Evolutionary conservation across 1,140 invertebrate genomes (phyloP), one percentile per base, ranked within the genome.

Genomic region (Ceratina calcarata): DNA sequence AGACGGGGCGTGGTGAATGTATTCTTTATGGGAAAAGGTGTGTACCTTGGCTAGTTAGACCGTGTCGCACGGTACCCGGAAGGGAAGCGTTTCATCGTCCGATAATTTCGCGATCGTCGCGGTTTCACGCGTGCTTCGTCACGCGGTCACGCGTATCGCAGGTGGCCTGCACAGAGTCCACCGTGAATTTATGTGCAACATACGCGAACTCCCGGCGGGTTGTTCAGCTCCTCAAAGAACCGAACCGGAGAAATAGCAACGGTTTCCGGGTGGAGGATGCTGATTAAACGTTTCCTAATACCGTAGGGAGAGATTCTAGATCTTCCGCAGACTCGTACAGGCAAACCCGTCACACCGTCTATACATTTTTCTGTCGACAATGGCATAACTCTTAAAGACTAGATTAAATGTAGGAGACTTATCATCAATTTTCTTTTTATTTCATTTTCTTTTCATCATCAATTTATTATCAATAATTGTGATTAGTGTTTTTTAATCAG

Each of bases 131-230:
- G 76, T 78, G 69, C 76, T 72, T 78, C 69, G 76, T 78, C 76
- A 78, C 69, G 76, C 76, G 76, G 60, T 78, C 76, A 78, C 69
- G 76, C 76, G 76, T 78, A 78, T 78, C 76, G 69, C 76, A 78
- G 76, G 76, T 78, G 76, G 69, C 55, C 68, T 71, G 60, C 51
- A 27, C 49, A 64, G 20, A 22, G 51, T 72, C 60, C 18, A 15
- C 49, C 7, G 49, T 62, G 37, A 62, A 62, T 72, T 72, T 78
- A 78, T 72, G 45, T 45, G 8, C 60, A 55, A 53, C 69, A 45
- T 55, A 37, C n/a, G 76, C 16, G 76, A 24, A 78, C 4, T 49
- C 76, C 2, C 76, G 72, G 76, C 76, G 72, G 60, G 76, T 78
- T 78, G 60, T 51, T 65, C 27, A 55, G 76, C 60, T 64, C 71